phyloP scores from a whole-genome alignment of 2,888 invertebrate genomes.

The Andrena bicolor region DNA sequence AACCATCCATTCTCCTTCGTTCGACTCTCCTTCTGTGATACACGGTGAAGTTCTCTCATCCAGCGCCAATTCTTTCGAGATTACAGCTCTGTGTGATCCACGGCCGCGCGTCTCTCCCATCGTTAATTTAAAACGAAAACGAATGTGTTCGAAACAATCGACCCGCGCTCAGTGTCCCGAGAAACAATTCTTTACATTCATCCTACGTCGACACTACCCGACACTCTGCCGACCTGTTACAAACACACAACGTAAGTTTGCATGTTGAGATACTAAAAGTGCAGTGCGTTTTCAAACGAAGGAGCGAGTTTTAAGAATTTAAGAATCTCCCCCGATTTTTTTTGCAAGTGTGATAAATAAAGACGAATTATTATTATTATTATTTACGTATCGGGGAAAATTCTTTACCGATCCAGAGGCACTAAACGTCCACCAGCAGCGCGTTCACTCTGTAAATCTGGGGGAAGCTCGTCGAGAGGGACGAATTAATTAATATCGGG shows the following conservation, averaged over 20 bases:
- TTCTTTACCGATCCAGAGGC: no score
- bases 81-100: slow-evolving; percentile 8
- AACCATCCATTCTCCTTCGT: background rate
- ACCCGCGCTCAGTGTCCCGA: slow-evolving; percentile 13
- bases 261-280: background rate
- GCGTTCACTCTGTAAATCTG: background rate
- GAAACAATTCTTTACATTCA: slow-evolving; percentile 5
- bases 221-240: background rate
- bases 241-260: background rate
- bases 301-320: no score
- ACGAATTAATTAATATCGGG: background rate
- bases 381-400: no score
- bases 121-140: background rate
- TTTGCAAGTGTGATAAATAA: no score
- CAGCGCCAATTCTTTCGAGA: background rate
- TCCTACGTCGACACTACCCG: background rate
- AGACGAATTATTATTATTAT: no score
- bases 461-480: background rate
- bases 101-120: background rate
- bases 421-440: background rate
- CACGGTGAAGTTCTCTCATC: background rate
- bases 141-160: slow-evolving; percentile 34
- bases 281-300: no score
- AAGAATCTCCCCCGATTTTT: no score
- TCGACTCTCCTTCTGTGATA: slow-evolving; percentile 15